Percentiles rank a stretch among this genome's conserved stretches.
phyloP scores from a whole-genome alignment of 2,797 vertebrate species.

The Pipistrellus kuhlii region DNA sequence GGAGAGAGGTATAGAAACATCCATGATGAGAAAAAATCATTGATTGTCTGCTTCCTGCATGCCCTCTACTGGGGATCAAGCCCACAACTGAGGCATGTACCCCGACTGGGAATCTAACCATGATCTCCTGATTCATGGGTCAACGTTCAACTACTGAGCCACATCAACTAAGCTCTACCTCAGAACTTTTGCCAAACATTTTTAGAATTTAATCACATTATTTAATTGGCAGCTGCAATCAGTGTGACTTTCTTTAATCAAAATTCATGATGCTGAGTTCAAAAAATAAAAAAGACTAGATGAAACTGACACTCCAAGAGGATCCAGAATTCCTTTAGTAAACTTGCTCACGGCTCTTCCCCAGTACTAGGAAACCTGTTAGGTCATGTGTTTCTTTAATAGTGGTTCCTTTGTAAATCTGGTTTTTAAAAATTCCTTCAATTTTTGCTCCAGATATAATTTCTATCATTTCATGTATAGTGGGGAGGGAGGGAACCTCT shows the following conservation, averaged over 20 bases:
- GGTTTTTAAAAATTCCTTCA: not conserved
- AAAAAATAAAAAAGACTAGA: too few relatives aligned
- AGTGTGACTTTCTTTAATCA: not conserved
- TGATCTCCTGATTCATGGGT: too few relatives aligned
- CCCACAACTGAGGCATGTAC: too few relatives aligned
- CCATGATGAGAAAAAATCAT: too few relatives aligned
- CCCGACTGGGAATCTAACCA: too few relatives aligned
- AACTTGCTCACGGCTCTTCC: not conserved
- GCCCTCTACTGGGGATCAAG: too few relatives aligned
- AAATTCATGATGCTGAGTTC: not conserved
- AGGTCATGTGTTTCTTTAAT: not conserved
- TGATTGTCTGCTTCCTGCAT: too few relatives aligned
- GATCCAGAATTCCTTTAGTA: too few relatives aligned
- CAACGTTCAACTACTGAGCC: too few relatives aligned
- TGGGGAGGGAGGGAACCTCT: not conserved
- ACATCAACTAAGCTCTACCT: not conserved
- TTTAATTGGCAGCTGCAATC: not conserved
- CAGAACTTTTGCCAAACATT: not conserved
- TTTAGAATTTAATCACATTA: not conserved
- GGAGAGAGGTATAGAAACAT: too few relatives aligned
- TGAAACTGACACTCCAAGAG: fast-evolving
- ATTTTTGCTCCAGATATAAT: not conserved
- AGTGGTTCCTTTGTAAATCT: too few relatives aligned
- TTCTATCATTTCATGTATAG: not conserved
- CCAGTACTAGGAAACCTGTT: fast-evolving